Evolutionary conservation across 2,888 invertebrate species (phyloP).

Genomic region (Platynereis dumerilii): DNA sequence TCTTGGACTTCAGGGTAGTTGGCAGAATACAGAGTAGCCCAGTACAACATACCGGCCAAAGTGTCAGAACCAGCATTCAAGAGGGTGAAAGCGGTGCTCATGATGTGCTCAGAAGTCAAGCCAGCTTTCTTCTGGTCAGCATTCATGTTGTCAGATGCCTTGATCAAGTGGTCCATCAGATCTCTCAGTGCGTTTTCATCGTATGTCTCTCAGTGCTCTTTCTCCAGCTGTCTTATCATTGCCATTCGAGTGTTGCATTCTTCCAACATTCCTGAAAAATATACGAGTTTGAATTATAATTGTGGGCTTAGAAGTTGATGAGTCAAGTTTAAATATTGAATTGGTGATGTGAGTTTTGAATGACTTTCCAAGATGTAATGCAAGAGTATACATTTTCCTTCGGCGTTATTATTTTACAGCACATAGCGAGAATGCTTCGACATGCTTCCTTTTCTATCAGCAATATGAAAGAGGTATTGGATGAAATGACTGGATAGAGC

Average conservation of each 20-base stretch:
- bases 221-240: not conserved
- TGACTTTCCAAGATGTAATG: no score
- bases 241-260: conserved; percentile 4
- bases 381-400: no score
- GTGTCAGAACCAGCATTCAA: conserved; percentile 2
- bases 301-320: no score
- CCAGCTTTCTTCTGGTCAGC: not conserved
- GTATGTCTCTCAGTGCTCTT: not conserved
- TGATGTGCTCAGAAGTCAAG: conserved; percentile 6
- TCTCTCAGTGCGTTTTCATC: conserved; percentile 6
- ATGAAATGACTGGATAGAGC: no score
- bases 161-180: conserved; percentile 7
- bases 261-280: not conserved
- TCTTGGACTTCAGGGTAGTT: not conserved
- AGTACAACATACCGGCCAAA: conserved; percentile 7
- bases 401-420: no score
- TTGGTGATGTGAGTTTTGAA: no score
- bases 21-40: conserved; percentile 2
- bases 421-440: no score
- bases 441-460: no score
- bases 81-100: conserved; percentile 6
- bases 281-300: no score
- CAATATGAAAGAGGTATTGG: no score
- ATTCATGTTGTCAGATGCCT: conserved; percentile 1
- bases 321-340: no score